phyloP scores from a whole-genome alignment of 2,888 invertebrate species.

The Synergus japonicus region DNA sequence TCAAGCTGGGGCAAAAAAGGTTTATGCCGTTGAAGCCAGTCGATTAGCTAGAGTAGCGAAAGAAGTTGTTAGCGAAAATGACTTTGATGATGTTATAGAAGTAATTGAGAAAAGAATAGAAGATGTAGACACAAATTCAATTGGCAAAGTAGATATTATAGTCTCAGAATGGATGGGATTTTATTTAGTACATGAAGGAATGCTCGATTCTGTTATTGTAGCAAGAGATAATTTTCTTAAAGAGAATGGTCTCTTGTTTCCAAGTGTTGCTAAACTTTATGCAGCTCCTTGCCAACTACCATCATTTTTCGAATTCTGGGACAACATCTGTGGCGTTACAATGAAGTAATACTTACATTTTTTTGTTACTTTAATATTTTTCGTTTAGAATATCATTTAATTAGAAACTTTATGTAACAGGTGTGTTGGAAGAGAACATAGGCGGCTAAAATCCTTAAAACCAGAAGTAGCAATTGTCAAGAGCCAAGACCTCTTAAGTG shows the following conservation, averaged over 20 bases:
- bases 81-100: constrained; percentile 83
- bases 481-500: constrained; percentile 81
- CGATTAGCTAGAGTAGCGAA: constrained; percentile 83
- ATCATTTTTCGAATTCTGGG: constrained; percentile 86
- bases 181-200: constrained; percentile 95
- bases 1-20: constrained; percentile 92
- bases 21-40: constrained; percentile 92
- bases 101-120: constrained; percentile 89
- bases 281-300: constrained; percentile 82
- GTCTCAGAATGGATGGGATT: constrained; percentile 99
- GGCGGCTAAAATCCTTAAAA: constrained; percentile 81
- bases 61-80: constrained; percentile 85
- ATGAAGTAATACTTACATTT: constrained; percentile 79
- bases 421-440: constrained; percentile 81
- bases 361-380: not conserved
- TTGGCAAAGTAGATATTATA: constrained; percentile 90
- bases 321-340: constrained; percentile 87
- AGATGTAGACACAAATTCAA: constrained; percentile 83
- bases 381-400: not conserved
- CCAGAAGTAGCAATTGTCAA: constrained; percentile 83
- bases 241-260: constrained; percentile 86
- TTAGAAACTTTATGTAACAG: constrained; percentile 50
- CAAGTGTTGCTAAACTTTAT: constrained; percentile 85
- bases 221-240: constrained; percentile 91
- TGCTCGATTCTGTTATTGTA: constrained; percentile 92